Conservation (phyloP, 2,888 invertebrate genomes). For the Stratiomys singularior region DNA sequence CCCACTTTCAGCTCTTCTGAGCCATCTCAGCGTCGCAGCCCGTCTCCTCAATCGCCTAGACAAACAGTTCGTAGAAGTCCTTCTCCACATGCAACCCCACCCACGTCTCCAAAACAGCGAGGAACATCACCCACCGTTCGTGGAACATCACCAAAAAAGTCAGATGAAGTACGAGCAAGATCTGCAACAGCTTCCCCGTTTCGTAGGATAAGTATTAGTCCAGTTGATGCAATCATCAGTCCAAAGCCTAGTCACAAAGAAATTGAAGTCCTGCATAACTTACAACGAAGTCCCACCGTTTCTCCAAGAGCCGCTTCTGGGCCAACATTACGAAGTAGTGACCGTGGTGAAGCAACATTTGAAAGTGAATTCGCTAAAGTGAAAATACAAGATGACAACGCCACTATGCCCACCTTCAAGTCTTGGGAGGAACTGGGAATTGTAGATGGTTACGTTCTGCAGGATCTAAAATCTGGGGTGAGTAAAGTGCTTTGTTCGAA, state of each 20-base stretch:
- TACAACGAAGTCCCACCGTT: conserved; percentile 72
- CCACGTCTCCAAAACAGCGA: neutral
- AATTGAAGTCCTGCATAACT: conserved; percentile 75
- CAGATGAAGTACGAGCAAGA: conserved; percentile 50
- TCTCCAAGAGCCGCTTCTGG: conserved; percentile 66
- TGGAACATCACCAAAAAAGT: conserved; percentile 52
- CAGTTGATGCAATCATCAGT: conserved; percentile 66
- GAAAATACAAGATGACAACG: conserved; percentile 46
- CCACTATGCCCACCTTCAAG: conserved; percentile 55
- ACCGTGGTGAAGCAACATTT: neutral
- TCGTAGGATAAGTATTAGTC: conserved; percentile 62
- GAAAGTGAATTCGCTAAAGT: conserved; percentile 56
- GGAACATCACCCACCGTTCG: conserved; percentile 43
- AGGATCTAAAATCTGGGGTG: conserved; percentile 78
- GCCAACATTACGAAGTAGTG: conserved; percentile 42
- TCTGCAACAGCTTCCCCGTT: conserved; percentile 57
- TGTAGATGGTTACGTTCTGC: conserved; percentile 71
- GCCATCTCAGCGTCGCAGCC: conserved; percentile 19
- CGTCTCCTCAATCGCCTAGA: neutral
- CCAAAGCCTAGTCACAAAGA: conserved; percentile 69
- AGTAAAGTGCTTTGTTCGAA: no score
- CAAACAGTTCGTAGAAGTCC: conserved; percentile 3
- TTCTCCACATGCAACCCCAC: neutral
- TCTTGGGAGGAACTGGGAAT: conserved; percentile 73
- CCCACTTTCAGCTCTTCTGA: neutral